phyloP scores from a whole-genome alignment of 2,888 invertebrate genomes.

The Drepanosiphum platanoidis region DNA sequence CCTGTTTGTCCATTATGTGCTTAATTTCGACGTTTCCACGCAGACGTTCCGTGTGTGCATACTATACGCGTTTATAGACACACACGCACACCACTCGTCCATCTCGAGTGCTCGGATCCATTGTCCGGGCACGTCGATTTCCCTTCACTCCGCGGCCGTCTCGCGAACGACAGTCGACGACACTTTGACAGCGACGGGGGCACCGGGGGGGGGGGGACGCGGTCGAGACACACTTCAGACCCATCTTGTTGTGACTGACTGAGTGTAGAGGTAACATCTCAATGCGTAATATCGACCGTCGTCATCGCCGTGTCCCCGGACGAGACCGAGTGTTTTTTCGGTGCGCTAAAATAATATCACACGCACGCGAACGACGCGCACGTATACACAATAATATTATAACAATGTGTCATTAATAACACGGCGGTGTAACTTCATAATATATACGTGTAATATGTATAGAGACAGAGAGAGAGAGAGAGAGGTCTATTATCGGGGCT shows the following conservation, averaged over 20 bases:
- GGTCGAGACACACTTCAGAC: slow-evolving; percentile 48
- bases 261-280: not conserved
- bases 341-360: slow-evolving; percentile 13
- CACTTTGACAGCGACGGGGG: slow-evolving; percentile 24
- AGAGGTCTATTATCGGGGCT: no score
- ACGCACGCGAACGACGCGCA: not conserved
- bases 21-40: slow-evolving; percentile 37
- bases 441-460: no score
- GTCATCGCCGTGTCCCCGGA: slow-evolving; percentile 1
- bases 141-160: slow-evolving; percentile 41
- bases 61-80: not conserved
- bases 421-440: not conserved
- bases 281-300: slow-evolving; percentile 25
- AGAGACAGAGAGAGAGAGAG: no score
- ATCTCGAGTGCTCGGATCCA: slow-evolving; percentile 49
- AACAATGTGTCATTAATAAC: not conserved
- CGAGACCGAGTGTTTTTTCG: slow-evolving; percentile 21
- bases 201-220: not conserved
- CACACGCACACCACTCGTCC: not conserved
- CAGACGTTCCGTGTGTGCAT: not conserved
- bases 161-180: slow-evolving; percentile 20
- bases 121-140: slow-evolving; percentile 48
- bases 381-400: not conserved
- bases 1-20: slow-evolving; percentile 50
- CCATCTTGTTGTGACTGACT: slow-evolving; percentile 20